Evolutionary conservation across 2,888 invertebrate genomes (phyloP), one percentile per base, ranked within the genome.

Genomic region (Koerneria pararmatus): DNA sequence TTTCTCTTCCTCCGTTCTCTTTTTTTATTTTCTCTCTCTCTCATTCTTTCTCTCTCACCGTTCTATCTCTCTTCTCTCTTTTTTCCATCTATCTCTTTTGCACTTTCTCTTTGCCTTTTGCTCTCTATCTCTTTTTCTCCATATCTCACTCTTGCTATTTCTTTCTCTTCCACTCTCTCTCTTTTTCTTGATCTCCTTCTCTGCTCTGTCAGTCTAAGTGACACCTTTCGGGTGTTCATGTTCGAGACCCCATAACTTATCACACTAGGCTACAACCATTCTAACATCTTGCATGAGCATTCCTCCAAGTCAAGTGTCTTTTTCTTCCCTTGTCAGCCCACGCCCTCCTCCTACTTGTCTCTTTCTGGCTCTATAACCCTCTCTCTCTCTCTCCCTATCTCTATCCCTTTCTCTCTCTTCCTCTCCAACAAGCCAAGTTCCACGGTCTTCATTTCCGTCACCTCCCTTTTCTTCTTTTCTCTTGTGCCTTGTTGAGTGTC

Each of bases 81-180:
- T 46, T 59, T 48, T 46, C 41, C 48, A 59, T 29, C 29, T 41
- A 46, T 32, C 34, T 29, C 41, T 59, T 48, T 41, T 59, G 48
- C 41, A 59, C 48, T 59, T 46, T 59, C 59, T 59, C 59, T 59
- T n/a, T 46, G 15, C 46, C 11, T n/a, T 46, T 46, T 48, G 41
- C 46, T 59, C 48, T 59, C 48, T 32, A 61, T 51, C 51, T 53
- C 15, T 15, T 15, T 41, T n/a, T 15, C n/a, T n/a, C n/a, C 46
- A 41, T 41, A 15, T n/a, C n/a, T 41, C 46, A 15, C 46, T n/a
- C 46, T 41, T 41, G 11, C n/a, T n/a, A 15, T 11, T n/a, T 46
- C 46, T 59, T 46, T 48, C 48, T 59, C 46, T 59, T 48, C 37
- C 35, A 34, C 56, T 31, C 58, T 58, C 58, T 34, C 27, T 31